Percentiles rank a stretch among this genome's conserved stretches.
phyloP scores from a whole-genome alignment of 2,888 invertebrate genomes.

The Leucoptera coffeella region DNA sequence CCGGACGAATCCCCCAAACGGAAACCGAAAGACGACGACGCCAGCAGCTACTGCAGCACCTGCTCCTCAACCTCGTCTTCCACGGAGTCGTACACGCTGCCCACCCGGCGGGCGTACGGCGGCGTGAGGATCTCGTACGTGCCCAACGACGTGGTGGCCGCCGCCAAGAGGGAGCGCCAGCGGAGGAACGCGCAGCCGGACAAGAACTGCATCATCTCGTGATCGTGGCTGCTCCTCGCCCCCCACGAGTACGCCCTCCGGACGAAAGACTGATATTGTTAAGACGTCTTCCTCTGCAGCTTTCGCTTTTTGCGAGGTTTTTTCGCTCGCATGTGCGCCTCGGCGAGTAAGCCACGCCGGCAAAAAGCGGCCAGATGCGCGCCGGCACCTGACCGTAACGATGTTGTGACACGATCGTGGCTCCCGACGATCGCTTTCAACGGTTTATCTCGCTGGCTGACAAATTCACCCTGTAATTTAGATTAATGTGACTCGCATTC shows the following conservation, averaged over 20 bases:
- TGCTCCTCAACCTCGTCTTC: conserved; percentile 89
- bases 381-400: conserved; percentile 11
- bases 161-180: conserved; percentile 64
- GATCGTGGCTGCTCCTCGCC: conserved; percentile 47
- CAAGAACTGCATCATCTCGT: conserved; percentile 83
- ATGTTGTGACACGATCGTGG: conserved; percentile 17
- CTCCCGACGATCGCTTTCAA: conserved; percentile 14
- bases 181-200: conserved; percentile 59
- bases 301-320: conserved; percentile 2
- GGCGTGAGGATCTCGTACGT: conserved; percentile 90
- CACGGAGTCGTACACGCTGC: conserved; percentile 80
- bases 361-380: conserved; percentile 16
- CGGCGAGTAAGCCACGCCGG: conserved; percentile 11
- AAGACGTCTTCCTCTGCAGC: conserved; percentile 2
- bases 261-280: conserved; percentile 48
- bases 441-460: conserved; percentile 16
- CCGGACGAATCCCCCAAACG: conserved; percentile 30
- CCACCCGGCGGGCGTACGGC: conserved; percentile 76
- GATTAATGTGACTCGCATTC: conserved; percentile 28
- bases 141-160: conserved; percentile 84
- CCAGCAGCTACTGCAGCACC: conserved; percentile 77
- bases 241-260: conserved; percentile 41
- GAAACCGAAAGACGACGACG: conserved; percentile 53
- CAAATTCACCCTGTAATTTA: conserved; percentile 23
- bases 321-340: too few species aligned